These are phyloP conservation scores for Fragum sueziense DNA, from an alignment of 2,888 invertebrate genomes.

Conservation along the genomic window DNA sequence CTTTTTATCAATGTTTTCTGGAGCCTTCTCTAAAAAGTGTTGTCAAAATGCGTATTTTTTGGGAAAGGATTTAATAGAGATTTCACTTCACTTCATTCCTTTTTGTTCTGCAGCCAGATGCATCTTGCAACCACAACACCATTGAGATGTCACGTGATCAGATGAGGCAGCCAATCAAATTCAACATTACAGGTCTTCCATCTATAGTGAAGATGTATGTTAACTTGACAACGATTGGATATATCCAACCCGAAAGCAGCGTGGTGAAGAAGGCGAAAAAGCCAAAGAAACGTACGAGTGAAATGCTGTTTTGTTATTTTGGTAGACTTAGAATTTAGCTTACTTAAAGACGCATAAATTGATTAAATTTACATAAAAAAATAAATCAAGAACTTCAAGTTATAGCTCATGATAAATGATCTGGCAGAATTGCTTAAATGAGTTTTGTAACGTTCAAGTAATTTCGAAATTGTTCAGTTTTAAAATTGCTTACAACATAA, in stretches of 20 bases:
- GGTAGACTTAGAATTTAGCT: no score
- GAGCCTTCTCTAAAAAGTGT: not conserved
- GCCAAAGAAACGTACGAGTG: not conserved
- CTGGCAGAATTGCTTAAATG: no score
- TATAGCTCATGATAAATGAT: no score
- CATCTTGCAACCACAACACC: not conserved
- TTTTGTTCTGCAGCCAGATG: no score
- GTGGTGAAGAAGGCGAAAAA: not conserved
- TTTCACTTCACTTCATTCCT: no score
- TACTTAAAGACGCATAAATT: no score
- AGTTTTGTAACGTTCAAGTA: no score
- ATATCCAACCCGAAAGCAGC: not conserved
- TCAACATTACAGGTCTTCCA: not conserved
- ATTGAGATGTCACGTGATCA: not conserved
- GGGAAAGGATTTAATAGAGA: no score
- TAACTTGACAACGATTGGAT: not conserved
- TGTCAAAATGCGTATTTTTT: not conserved
- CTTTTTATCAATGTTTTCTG: not conserved
- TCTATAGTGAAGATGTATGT: not conserved
- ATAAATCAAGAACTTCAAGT: no score
- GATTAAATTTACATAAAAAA: no score
- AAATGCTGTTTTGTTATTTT: not conserved
- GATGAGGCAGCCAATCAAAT: not conserved
- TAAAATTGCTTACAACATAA: no score
- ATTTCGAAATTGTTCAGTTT: no score